Base-by-base conservation (phyloP, 2,797 vertebrate genomes). In the Halcyon badia region DNA sequence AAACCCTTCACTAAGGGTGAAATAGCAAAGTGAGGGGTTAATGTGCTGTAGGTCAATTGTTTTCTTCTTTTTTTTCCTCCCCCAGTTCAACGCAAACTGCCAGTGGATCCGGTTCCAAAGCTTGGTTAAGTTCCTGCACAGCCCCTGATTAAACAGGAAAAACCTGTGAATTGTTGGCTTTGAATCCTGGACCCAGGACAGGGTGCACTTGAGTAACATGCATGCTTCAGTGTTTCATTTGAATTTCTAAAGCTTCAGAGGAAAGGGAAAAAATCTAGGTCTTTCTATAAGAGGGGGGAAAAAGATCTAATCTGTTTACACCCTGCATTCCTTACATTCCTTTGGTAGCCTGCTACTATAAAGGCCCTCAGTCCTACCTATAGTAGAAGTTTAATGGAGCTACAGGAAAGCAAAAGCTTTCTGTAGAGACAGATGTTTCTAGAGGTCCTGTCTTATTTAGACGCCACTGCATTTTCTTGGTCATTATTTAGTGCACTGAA, bases 71-170 rank as follows among this genome's bases (percentile, higher is more conserved):
- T 62, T 56, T 69, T 76, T 44, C 31, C 56, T 9, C 15, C 26
- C 49, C 16, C 73, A 46, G 78, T 72, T 79, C 80, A 76, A 51
- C 69, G 80, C 83, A 80, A 92, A 83, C n/a, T 62, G 83, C 83
- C 83, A 84, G 83, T 21, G 70, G 89, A 96, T 97, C 96, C 68
- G 77, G 95, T 92, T 96, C 92, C 93, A 96, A 75, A 68, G 60
- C 70, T 75, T 37, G 37, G 62, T 42, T 6, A 14, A 90, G 87
- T 62, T 96, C 88, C 95, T 92, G 94, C 64, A 83, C 78, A 83
- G 18, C 31, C 90, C 89, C 68, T 78, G 90, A 75, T 83, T 16
- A 80, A 95, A 95, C 97, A 96, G 96, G 96, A 97, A 97, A 95
- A 97, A 89, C 96, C 96, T 95, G 96, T 61, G 86, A 87, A 49